These are phyloP conservation scores for Crematogaster levior DNA, from an alignment of 2,888 invertebrate species.

Conservation along the genomic window DNA sequence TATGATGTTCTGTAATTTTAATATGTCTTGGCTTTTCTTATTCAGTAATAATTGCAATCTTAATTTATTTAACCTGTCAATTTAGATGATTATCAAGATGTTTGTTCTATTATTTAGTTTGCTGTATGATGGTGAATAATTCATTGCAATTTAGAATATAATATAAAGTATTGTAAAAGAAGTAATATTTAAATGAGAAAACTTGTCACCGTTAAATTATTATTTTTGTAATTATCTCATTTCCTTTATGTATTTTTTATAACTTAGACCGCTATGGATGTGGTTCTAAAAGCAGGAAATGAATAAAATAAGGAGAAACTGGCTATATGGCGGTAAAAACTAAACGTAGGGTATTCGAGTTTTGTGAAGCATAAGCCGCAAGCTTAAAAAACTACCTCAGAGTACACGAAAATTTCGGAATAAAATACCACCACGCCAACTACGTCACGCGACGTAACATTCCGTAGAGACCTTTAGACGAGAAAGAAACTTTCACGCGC, in stretches of 20 bases:
- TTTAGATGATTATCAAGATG: background rate
- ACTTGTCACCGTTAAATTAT: background rate
- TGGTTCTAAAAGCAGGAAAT: background rate
- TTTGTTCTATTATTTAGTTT: background rate
- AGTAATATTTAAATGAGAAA: background rate
- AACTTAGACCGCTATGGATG: background rate
- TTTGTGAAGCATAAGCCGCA: slow-evolving; percentile 65
- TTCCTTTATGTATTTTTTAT: background rate
- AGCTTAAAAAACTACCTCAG: slow-evolving; percentile 68
- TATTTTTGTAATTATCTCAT: slow-evolving; percentile 3
- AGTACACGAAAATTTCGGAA: slow-evolving; percentile 68
- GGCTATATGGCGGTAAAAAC: slow-evolving; percentile 28
- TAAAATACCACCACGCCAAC: slow-evolving; percentile 67
- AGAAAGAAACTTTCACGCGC: slow-evolving; percentile 74
- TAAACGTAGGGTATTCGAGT: slow-evolving; percentile 61
- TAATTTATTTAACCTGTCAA: background rate
- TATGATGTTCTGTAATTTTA: background rate
- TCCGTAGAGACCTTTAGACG: slow-evolving; percentile 64
- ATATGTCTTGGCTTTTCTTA: background rate
- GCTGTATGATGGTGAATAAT: background rate
- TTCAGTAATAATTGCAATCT: background rate
- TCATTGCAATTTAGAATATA: background rate
- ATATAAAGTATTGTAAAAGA: background rate
- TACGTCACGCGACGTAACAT: slow-evolving; percentile 75
- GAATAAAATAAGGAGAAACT: slow-evolving; percentile 22